A percentile compares a stretch with the other conserved stretches of the same genome.
These are phyloP conservation scores for Eulemur mongoz DNA, from an alignment of 2,797 vertebrate species.

Conservation along the genomic window DNA sequence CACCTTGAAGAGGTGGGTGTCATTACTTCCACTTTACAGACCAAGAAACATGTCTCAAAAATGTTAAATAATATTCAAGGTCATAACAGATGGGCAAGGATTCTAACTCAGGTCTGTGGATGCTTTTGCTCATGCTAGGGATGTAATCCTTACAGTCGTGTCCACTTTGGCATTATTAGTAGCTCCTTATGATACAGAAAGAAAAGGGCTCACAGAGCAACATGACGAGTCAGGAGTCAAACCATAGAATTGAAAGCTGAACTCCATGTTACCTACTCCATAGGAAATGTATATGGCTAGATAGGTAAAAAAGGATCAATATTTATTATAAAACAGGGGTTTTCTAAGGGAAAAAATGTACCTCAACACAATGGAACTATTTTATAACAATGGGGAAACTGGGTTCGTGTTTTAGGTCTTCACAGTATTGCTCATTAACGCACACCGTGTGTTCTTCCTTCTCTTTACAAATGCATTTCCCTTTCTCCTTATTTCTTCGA, in stretches of 20 bases:
- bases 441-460: background rate
- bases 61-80: background rate
- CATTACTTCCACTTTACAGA: background rate
- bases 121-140: background rate
- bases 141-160: background rate
- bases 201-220: background rate
- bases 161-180: background rate
- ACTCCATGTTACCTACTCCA: background rate
- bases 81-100: background rate
- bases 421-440: background rate
- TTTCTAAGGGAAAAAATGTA: background rate
- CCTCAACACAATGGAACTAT: background rate
- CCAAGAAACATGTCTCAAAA: background rate
- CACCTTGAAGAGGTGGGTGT: background rate
- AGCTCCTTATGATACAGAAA: background rate
- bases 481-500: background rate
- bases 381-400: background rate
- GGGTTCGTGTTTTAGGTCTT: background rate
- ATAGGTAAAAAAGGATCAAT: background rate
- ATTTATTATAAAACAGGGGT: background rate
- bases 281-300: background rate
- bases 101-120: background rate
- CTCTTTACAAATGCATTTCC: background rate
- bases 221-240: background rate
- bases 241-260: background rate